Conservation (phyloP, 2,113 vertebrate genomes). For the Heptranchias perlo region DNA sequence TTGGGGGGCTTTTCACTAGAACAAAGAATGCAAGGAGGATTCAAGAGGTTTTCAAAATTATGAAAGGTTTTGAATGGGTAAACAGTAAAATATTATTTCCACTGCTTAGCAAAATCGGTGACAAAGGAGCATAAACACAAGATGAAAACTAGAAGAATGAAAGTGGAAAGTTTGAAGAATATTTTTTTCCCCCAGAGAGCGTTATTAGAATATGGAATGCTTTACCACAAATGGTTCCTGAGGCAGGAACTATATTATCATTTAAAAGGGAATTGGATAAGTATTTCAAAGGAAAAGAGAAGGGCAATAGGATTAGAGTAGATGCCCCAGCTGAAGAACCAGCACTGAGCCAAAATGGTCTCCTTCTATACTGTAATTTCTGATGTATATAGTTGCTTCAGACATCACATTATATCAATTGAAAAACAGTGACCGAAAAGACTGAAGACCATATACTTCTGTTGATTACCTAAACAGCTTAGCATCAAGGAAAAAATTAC, state of each 20-base stretch:
- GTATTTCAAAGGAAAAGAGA: not conserved
- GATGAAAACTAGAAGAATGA: not conserved
- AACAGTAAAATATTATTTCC: not conserved
- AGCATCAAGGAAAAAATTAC: not conserved
- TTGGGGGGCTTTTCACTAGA: not conserved
- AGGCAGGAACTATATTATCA: not conserved
- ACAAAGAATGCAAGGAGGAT: not conserved
- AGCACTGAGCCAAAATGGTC: not conserved
- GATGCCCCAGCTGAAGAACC: not conserved
- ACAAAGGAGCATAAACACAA: not conserved
- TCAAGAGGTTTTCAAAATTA: not conserved
- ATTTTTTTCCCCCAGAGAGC: not conserved
- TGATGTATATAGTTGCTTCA: not conserved
- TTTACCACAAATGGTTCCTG: not conserved
- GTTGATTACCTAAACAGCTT: not conserved
- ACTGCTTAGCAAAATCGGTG: not conserved
- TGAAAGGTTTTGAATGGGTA: not conserved
- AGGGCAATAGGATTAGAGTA: not conserved
- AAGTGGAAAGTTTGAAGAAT: not conserved
- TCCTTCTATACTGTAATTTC: not conserved
- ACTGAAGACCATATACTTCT: not conserved
- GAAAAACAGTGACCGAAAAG: not conserved
- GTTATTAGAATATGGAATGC: not conserved
- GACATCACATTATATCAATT: not conserved
- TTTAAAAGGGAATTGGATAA: not conserved